Base-by-base conservation (phyloP, 1,140 invertebrate species). In the Anthonomus grandis region DNA sequence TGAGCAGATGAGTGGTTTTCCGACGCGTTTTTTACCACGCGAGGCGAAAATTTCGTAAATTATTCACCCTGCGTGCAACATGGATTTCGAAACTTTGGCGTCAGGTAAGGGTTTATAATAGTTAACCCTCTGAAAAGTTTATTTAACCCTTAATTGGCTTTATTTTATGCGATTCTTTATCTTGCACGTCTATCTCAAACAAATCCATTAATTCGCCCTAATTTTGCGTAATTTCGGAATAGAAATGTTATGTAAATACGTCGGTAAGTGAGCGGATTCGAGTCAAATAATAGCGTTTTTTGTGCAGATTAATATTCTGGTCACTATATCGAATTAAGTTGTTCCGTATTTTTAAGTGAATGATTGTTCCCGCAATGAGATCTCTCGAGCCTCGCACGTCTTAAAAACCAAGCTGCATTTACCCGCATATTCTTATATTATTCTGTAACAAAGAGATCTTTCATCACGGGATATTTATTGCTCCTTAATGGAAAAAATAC, bases 41-140 rank as follows among this genome's bases (percentile, higher is more conserved):
- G n/a, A n/a, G n/a, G n/a, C n/a, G n/a, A n/a, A n/a, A n/a, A n/a
- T n/a, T n/a, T n/a, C n/a, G n/a, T n/a, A n/a, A n/a, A n/a, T n/a
- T n/a, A n/a, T n/a, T n/a, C n/a, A n/a, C n/a, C n/a, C n/a, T n/a
- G n/a, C n/a, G n/a, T n/a, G n/a, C 31, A 55, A 59, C 57, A 71
- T 71, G 69, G 69, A 71, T 59, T 69, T 68, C 62, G 69, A 69
- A 62, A 66, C 67, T 48, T 54, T 71, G 63, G 69, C 69, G 62
- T 58, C 64, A 71, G 69, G 69, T 71, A 63, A 68, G 55, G n/a
- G n/a, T n/a, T 59, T 39, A n/a, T 42, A n/a, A 17, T 15, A 19
- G 36, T 42, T 39, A 21, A 24, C 24, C n/a, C 42, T 19, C 49
- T 18, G 4, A 15, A 38, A n/a, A 12, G 12, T 45, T 12, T 13